Percentiles rank a stretch among this genome's conserved stretches.
These are phyloP conservation scores for Tenodera sinensis DNA, from an alignment of 2,888 invertebrate species.

Conservation along the genomic window DNA sequence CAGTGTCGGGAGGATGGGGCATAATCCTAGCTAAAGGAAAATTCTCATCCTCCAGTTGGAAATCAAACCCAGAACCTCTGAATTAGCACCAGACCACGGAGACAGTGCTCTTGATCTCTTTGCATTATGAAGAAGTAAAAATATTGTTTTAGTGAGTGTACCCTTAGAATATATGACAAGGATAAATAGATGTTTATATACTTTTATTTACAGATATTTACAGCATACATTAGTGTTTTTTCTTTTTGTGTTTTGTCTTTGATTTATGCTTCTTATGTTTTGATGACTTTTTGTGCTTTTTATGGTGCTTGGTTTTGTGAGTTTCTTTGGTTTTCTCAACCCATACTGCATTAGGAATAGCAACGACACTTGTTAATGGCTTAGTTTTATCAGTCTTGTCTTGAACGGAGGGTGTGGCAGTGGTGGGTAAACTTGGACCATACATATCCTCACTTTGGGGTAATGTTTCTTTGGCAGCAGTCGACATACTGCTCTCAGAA, in stretches of 20 bases:
- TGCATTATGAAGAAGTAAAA: too few species aligned
- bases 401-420: not conserved
- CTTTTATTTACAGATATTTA: not conserved
- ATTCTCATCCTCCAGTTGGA: too few species aligned
- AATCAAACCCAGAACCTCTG: too few species aligned
- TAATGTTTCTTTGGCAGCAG: not conserved
- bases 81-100: too few species aligned
- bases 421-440: slow-evolving; percentile 17
- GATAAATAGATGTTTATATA: too few species aligned
- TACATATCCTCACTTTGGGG: slow-evolving; percentile 1
- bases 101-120: too few species aligned
- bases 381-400: not conserved
- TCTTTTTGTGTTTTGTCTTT: slow-evolving; percentile 25
- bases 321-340: slow-evolving; percentile 18
- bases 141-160: too few species aligned
- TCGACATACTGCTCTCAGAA: not conserved
- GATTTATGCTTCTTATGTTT: slow-evolving; percentile 29
- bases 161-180: too few species aligned
- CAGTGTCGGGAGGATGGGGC: too few species aligned
- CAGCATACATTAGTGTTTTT: slow-evolving; percentile 2
- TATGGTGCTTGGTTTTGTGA: slow-evolving; percentile 17
- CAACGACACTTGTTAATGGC: slow-evolving; percentile 2
- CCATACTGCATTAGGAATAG: slow-evolving; percentile 1
- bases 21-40: too few species aligned
- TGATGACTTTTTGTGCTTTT: slow-evolving; percentile 23